Evolutionary conservation across 2,797 vertebrate genomes (phyloP).

Genomic region (Spheniscus humboldti): DNA sequence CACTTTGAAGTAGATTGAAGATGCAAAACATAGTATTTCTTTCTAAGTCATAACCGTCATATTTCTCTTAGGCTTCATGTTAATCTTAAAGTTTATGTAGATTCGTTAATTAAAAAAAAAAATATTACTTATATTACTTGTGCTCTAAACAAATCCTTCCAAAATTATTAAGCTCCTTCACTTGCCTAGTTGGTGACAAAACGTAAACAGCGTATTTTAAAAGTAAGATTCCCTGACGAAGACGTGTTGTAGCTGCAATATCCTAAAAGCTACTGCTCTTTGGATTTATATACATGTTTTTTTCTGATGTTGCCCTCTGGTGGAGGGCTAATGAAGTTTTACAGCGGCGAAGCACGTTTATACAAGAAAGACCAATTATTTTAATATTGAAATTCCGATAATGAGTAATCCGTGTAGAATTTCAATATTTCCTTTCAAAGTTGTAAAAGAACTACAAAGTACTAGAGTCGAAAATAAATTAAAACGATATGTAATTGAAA

Average conservation of each 20-base stretch:
- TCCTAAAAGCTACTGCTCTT: neutral
- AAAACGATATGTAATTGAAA: neutral
- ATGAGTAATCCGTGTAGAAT: neutral
- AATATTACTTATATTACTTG: rapidly evolving
- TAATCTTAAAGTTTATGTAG: neutral
- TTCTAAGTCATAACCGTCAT: rapidly evolving
- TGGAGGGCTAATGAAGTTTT: constrained; percentile 55
- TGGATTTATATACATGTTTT: neutral
- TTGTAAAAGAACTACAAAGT: neutral
- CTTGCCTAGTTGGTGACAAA: neutral
- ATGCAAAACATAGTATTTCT: neutral
- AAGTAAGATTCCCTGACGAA: neutral
- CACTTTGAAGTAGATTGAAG: neutral
- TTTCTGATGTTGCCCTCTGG: constrained; percentile 74
- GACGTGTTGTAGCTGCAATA: neutral
- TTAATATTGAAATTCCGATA: neutral
- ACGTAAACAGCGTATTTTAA: neutral
- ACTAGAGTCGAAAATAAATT: neutral
- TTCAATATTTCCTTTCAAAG: neutral
- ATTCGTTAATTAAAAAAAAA: neutral
- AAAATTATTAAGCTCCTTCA: neutral
- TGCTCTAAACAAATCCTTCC: neutral
- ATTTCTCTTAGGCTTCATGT: neutral
- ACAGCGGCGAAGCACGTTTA: neutral
- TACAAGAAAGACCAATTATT: neutral